Conservation (phyloP, 2,888 invertebrate genomes). For the Dastarcus helophoroides region DNA sequence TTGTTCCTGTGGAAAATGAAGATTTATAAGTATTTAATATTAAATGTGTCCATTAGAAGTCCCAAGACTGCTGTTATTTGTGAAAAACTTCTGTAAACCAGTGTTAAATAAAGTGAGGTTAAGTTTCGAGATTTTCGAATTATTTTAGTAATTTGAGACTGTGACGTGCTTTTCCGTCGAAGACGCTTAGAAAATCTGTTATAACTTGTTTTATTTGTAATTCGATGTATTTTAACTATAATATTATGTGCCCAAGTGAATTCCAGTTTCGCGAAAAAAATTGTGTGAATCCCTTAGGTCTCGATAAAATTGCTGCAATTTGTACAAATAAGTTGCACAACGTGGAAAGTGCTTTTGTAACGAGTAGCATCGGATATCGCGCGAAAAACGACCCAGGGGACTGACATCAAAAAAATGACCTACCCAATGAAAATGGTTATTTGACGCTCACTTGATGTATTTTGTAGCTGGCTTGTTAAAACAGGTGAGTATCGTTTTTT, state of each 20-base stretch:
- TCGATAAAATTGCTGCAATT: constrained; percentile 29
- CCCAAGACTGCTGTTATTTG: constrained; percentile 27
- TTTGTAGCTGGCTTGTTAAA: constrained; percentile 4
- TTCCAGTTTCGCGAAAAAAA: constrained; percentile 19
- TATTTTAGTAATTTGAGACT: not conserved
- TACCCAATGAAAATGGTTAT: constrained; percentile 27
- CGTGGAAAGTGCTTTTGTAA: constrained; percentile 28
- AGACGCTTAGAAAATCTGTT: constrained; percentile 4
- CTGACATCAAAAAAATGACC: constrained; percentile 39
- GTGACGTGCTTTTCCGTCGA: not conserved
- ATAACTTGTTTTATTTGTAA: not conserved
- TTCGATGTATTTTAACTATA: constrained; percentile 12
- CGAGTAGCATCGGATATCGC: constrained; percentile 32
- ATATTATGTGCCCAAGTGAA: constrained; percentile 29
- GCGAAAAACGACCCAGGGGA: constrained; percentile 46
- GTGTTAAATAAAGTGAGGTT: constrained; percentile 23
- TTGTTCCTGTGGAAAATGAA: constrained; percentile 35
- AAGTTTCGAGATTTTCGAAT: too few relatives aligned
- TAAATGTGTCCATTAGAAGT: constrained; percentile 35
- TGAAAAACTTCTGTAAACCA: constrained; percentile 17
- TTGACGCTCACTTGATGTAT: constrained; percentile 30
- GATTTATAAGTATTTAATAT: constrained; percentile 33
- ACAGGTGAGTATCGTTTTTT: constrained; percentile 6
- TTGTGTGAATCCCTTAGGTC: constrained; percentile 3
- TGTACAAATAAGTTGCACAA: constrained; percentile 35